Base-by-base conservation (phyloP, 1,140 invertebrate genomes). In the Forficula auricularia region DNA sequence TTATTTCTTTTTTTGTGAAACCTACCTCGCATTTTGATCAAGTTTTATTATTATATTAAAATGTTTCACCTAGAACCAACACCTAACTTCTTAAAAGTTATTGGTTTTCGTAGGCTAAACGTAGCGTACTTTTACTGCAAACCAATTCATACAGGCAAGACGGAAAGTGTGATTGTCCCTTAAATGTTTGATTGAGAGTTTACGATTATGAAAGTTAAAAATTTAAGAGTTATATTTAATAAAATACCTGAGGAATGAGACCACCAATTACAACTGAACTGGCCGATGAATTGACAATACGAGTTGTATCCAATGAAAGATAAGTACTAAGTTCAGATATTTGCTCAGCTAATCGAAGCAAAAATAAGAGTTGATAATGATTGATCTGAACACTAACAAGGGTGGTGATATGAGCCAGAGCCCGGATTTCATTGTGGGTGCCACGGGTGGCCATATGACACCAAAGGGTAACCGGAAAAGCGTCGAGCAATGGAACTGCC, bases 341-440 rank as follows among this genome's bases (percentile, higher is more conserved):
- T n/a, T 79, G 72, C 62, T 96, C 89, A 16, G 79, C 66, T 36
- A 91, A 64, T 36, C 89, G 66, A 53, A 92, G 60, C 18, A 95
- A 59, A 60, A 95, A 94, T 38, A 95, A 66, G 60, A 81, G 81
- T 64, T 95, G 90, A 61, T 86, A 90, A 61, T 95, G 89, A 66
- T 89, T 92, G 27, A 91, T 66, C 59, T 92, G 87, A 2, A 88
- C 59, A 48, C 80, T 85, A 32, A 83, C 75, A 50, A 87, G 61
- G 57, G 82, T 84, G 10, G 75, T 75, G 40, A 85, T 73, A 42
- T 83, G 71, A 0, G 73, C 77, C 16, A 84, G 69, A 1, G 72
- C 72, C 55, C 77, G 73, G 52, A 79, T 67, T 60, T 79, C 71
- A 12, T 73, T 71, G 34, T 52, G 57, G 27, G 51, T 52, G 6